Conservation (phyloP, 30 jellyfish, hydroid and myxozoan species). For the Aurelia sp. region DNA sequence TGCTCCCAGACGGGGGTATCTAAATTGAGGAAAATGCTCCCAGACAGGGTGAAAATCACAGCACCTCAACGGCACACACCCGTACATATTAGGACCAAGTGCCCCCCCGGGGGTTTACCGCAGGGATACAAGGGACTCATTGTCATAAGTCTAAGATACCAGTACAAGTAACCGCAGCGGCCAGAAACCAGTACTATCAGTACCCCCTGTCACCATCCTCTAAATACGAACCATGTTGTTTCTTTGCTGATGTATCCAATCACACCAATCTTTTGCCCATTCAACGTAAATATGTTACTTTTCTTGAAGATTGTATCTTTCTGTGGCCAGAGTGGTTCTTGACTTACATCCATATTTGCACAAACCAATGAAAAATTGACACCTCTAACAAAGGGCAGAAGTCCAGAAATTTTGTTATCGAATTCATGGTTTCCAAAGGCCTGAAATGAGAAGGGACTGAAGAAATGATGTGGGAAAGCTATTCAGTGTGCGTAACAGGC, state of each 20-base stretch:
- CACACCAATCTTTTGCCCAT: conserved; percentile 89
- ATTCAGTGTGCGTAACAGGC: no score
- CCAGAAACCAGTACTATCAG: no score
- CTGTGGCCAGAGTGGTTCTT: conserved; percentile 91
- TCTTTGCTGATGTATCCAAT: conserved; percentile 91
- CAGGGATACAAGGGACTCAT: no score
- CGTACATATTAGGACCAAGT: no score
- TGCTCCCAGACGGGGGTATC: no score
- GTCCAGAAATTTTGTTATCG: conserved; percentile 83
- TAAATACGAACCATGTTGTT: not conserved
- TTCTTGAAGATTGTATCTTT: conserved; percentile 39
- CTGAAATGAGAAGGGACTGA: conserved; percentile 39
- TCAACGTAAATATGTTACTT: conserved; percentile 57
- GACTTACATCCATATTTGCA: conserved; percentile 86
- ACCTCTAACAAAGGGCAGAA: conserved; percentile 74
- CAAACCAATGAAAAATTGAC: conserved; percentile 82
- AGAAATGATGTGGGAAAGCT: no score
- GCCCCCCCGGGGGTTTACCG: no score
- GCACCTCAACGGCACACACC: no score
- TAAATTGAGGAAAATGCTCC: no score
- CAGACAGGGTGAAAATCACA: no score
- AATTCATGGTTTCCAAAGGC: conserved; percentile 98
- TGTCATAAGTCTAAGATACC: no score
- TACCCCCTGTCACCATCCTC: no score
- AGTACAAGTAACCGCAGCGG: not conserved